Evolutionary conservation across 2,113 vertebrate genomes (phyloP).

Genomic region (Typhlomys cinereus): DNA sequence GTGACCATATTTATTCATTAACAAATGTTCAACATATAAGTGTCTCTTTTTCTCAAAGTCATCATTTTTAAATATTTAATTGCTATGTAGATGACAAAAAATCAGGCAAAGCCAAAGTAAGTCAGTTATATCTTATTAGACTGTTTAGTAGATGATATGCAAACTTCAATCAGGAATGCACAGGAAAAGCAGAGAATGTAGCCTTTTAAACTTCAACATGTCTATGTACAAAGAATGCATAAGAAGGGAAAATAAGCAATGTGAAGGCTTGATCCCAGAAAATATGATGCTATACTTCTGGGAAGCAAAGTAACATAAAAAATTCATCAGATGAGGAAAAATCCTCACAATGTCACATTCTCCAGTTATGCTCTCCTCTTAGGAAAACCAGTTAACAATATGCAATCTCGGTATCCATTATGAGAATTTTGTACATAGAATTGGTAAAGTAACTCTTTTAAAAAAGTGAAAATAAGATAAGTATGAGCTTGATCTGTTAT

Average conservation of each 20-base stretch:
- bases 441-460: not conserved
- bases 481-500: not conserved
- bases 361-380: not conserved
- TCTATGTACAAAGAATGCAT: not conserved
- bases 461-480: not conserved
- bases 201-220: not conserved
- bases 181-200: not conserved
- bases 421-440: not conserved
- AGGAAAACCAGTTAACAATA: not conserved
- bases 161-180: not conserved
- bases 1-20: not conserved
- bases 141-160: not conserved
- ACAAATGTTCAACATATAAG: not conserved
- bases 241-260: not conserved
- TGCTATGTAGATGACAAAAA: not conserved
- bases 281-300: not conserved
- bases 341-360: not conserved
- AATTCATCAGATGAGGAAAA: not conserved
- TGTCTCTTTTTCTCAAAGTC: not conserved
- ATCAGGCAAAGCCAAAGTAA: not conserved
- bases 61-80: not conserved
- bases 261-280: not conserved
- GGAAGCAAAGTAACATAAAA: not conserved
- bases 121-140: not conserved
- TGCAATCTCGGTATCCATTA: not conserved